Evolutionary conservation across 2,113 vertebrate species (phyloP).

Genomic region (Herpetotheres cachinnans): DNA sequence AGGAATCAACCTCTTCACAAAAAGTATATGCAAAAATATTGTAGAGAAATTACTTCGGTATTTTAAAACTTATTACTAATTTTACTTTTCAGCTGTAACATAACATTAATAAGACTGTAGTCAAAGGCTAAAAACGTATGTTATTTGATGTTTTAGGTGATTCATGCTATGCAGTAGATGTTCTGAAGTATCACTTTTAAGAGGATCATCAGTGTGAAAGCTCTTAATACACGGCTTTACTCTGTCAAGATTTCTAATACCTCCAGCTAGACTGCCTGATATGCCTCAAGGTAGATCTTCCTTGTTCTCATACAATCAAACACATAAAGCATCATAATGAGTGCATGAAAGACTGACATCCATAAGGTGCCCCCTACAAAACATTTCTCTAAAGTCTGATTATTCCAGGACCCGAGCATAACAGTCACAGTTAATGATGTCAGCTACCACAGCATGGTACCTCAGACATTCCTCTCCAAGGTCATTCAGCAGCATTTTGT

Average conservation of each 20-base stretch:
- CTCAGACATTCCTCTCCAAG: conserved; percentile 73
- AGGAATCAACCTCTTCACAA: not conserved
- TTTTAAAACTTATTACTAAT: conserved; percentile 59
- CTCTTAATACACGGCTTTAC: conserved; percentile 68
- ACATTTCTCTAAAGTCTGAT: conserved; percentile 61
- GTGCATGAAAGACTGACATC: conserved; percentile 59
- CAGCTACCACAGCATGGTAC: conserved; percentile 60
- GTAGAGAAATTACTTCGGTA: conserved; percentile 20
- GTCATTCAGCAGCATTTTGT: conserved; percentile 72
- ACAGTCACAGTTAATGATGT: conserved; percentile 53
- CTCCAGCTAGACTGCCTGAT: conserved; percentile 46
- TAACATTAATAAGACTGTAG: conserved; percentile 49
- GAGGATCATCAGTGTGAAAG: conserved; percentile 55
- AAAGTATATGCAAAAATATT: not conserved
- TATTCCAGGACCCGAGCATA: conserved; percentile 44
- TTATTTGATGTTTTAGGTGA: conserved; percentile 66
- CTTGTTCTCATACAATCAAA: conserved; percentile 73
- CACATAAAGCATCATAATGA: conserved; percentile 69
- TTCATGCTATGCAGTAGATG: conserved; percentile 6
- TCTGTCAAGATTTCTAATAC: conserved; percentile 69
- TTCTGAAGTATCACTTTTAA: conserved; percentile 52
- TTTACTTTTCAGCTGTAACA: conserved; percentile 38
- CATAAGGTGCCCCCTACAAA: conserved; percentile 64
- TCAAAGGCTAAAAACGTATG: conserved; percentile 39
- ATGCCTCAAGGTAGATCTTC: conserved; percentile 64